These are phyloP conservation scores for Phrynocephalus vlangalii DNA, from an alignment of 2,797 vertebrate genomes.

Conservation along the genomic window DNA sequence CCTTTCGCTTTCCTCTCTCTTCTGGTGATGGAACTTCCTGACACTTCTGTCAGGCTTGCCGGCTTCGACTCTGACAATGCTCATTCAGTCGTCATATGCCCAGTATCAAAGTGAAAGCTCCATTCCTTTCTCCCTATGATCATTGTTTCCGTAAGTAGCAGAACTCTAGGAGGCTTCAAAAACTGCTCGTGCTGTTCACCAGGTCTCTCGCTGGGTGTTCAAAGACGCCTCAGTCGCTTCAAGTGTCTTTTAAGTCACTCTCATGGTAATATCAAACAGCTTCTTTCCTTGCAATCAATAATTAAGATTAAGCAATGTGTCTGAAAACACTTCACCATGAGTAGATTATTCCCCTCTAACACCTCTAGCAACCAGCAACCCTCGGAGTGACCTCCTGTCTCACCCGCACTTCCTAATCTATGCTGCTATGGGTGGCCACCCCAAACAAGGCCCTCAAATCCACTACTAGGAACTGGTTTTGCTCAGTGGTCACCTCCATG, in stretches of 20 bases:
- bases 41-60: conserved; percentile 23
- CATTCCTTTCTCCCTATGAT: conserved; percentile 25
- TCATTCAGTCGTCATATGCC: conserved; percentile 24
- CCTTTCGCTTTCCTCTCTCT: neutral
- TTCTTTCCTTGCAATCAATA: neutral
- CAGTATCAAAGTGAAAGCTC: conserved; percentile 48
- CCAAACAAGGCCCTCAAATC: no score
- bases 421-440: no score
- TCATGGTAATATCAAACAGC: conserved; percentile 39
- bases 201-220: conserved; percentile 27
- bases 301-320: conserved; percentile 45
- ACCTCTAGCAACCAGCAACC: neutral
- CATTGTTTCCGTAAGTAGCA: conserved; percentile 23
- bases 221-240: conserved; percentile 49
- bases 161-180: conserved; percentile 18
- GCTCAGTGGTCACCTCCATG: no score
- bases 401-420: no score
- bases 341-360: neutral
- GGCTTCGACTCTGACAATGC: neutral
- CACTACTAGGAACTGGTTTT: no score
- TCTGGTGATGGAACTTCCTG: conserved; percentile 1
- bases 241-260: conserved; percentile 55
- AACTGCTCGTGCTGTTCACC: conserved; percentile 11
- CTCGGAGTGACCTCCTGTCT: no score
- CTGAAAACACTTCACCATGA: conserved; percentile 37